Base-by-base conservation (phyloP, 2,888 invertebrate species). In the Boloria euphrosyne region DNA sequence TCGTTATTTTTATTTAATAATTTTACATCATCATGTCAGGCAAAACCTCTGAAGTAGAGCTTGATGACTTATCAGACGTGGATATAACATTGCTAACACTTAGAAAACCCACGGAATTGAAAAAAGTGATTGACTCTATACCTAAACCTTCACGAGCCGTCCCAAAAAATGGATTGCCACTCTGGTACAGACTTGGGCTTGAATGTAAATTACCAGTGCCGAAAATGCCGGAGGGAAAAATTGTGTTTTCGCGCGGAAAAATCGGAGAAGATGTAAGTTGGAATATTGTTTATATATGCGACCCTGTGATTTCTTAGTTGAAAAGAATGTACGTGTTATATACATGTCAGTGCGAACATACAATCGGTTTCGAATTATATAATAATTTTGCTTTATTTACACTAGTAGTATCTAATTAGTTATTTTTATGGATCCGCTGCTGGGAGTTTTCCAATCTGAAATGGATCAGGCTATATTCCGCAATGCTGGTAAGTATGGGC, bases 121-220 rank as follows among this genome's bases (percentile, higher is more conserved):
- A 89, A 75, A 90, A 89, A 81, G 86, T 93, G 16, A 84, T 90
- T 22, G 89, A 92, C 69, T 86, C 89, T 0, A 81, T 93, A 54
- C 92, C 92, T 3, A 90, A 90, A 70, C 93, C 93, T 0, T 67
- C 80, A 50, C 78, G 87, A 31, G 84, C 90, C 2, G 89, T 93
- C 2, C 93, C 93, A 1, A 87, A 87, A 71, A 88, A 87, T 83
- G 92, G 91, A 0, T 78, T 94, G 22, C 94, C 94, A 2, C 65
- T 89, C 65, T 94, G 94, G 94, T 86, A 87, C 66, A 82, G 80
- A 50, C 81, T 93, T 3, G 92, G 93, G 0, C 74, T 94, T 76
- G 93, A 93, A 73, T 80, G 85, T 66, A 93, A 94, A 76, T 78
- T 94, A 62, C 93, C 94, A 0, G 86, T 93, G 65, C 89, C 93